Conservation (phyloP, 2,113 vertebrate species). For the Mustela lutreola region DNA sequence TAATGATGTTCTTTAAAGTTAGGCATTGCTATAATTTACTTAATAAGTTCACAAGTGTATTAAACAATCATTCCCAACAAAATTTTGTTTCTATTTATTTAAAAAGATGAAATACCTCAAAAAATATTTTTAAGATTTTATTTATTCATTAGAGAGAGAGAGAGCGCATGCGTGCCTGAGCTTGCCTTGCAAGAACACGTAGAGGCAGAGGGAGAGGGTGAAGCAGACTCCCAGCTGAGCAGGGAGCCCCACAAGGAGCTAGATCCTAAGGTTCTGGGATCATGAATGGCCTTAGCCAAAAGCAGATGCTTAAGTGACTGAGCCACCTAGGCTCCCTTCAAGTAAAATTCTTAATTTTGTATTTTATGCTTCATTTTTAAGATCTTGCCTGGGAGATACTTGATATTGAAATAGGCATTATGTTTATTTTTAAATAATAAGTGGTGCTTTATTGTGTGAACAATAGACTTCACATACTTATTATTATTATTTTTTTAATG, state of each 20-base stretch:
- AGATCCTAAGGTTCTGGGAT: neutral
- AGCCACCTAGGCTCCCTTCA: neutral
- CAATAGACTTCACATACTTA: neutral
- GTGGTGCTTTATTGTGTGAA: neutral
- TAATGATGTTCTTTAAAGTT: neutral
- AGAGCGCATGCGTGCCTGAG: fast-evolving
- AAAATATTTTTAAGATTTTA: neutral
- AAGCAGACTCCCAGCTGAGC: neutral
- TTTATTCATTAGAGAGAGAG: neutral
- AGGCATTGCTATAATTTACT: neutral
- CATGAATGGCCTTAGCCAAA: neutral
- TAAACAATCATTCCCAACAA: neutral
- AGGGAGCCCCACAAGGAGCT: fast-evolving
- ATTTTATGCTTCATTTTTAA: conserved; percentile 47
- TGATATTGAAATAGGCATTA: neutral
- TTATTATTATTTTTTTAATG: conserved; percentile 6
- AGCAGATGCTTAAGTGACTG: neutral
- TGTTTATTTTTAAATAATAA: conserved; percentile 39
- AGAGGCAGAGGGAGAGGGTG: neutral
- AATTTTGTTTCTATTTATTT: neutral
- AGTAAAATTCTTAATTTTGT: neutral
- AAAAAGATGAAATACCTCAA: neutral
- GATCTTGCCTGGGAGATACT: conserved; percentile 2
- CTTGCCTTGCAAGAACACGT: neutral
- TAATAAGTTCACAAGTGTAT: conserved; percentile 10